Evolutionary conservation across 2,113 vertebrate genomes (phyloP).

Genomic region (Pseudopodoces humilis): DNA sequence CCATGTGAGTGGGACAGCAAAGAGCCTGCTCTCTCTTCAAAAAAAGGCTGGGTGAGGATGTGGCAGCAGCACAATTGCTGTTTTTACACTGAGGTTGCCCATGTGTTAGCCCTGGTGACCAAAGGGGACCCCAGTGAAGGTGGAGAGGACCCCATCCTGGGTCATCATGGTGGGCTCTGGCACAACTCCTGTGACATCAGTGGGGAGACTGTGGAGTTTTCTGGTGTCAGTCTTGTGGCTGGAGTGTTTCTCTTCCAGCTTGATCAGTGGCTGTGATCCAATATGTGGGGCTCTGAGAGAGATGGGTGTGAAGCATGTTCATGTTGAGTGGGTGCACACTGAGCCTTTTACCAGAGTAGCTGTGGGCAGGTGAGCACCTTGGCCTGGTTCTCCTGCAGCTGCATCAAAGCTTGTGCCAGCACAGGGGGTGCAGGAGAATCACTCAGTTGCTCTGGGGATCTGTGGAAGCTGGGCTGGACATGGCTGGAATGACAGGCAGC

Average conservation of each 20-base stretch:
- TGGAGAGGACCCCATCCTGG: not conserved
- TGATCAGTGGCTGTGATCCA: not conserved
- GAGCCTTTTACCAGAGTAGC: not conserved
- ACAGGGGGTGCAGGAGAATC: not conserved
- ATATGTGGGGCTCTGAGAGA: not conserved
- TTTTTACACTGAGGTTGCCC: not conserved
- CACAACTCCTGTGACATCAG: not conserved
- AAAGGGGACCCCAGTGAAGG: not conserved
- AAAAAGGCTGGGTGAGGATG: not conserved
- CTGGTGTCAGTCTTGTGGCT: not conserved
- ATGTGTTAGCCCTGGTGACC: not conserved
- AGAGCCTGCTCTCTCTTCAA: not conserved
- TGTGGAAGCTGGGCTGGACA: not conserved
- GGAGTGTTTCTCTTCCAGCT: not conserved
- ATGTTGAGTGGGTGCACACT: not conserved
- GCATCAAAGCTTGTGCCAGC: not conserved
- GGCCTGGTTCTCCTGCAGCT: not conserved
- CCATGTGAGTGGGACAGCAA: not conserved
- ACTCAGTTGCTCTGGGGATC: not conserved
- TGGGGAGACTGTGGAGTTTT: not conserved
- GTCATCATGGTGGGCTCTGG: not conserved
- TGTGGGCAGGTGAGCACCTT: not conserved
- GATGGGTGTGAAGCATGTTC: accelerated
- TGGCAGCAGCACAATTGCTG: not conserved
- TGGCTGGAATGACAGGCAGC: not conserved